phyloP scores from a whole-genome alignment of 2,888 invertebrate species.

The Scaptomyza cyrtandrae region DNA sequence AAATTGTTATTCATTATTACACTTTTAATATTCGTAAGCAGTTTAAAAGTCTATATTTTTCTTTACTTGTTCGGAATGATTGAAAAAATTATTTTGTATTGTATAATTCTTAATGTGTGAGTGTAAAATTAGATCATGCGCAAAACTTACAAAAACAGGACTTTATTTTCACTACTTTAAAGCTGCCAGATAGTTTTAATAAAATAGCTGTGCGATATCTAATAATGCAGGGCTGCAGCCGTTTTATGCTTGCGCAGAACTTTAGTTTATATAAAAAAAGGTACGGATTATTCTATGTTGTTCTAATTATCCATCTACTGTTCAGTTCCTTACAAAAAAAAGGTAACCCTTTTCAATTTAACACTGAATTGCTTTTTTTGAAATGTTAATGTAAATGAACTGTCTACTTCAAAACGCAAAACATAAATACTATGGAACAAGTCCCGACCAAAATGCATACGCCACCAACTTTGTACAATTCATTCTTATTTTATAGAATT shows the following conservation, averaged over 20 bases:
- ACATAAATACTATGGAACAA: too few relatives aligned
- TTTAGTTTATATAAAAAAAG: not conserved
- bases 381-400: too few relatives aligned
- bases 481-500: too few relatives aligned
- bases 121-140: conserved; percentile 35
- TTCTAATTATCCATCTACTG: too few relatives aligned
- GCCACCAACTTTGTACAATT: too few relatives aligned
- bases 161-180: conserved; percentile 8
- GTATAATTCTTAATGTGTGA: conserved; percentile 62
- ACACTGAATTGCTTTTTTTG: too few relatives aligned
- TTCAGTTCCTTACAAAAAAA: too few relatives aligned
- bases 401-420: too few relatives aligned
- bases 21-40: conserved; percentile 1
- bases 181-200: conserved; percentile 25
- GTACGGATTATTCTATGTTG: too few relatives aligned
- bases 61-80: conserved; percentile 11
- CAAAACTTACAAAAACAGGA: conserved; percentile 14
- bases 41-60: conserved; percentile 10
- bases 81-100: conserved; percentile 68
- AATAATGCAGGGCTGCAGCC: not conserved
- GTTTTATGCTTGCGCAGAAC: not conserved
- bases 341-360: too few relatives aligned
- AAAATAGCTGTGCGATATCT: not conserved
- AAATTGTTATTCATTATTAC: conserved; percentile 1
- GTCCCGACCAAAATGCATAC: too few relatives aligned